Evolutionary conservation across 2,888 invertebrate species (phyloP).

Genomic region (Crepidodera aurea): DNA sequence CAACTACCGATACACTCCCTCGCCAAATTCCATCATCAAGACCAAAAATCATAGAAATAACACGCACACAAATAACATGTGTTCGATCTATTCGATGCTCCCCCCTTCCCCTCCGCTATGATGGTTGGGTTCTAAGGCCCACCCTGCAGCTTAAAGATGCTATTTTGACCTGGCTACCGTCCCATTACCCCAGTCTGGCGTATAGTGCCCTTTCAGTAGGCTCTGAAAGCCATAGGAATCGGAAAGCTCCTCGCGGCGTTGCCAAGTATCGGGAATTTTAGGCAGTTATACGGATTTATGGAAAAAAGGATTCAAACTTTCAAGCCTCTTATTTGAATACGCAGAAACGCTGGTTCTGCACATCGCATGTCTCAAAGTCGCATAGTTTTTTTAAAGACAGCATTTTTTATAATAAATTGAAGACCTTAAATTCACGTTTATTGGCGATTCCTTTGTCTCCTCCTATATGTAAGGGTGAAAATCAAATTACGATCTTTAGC

Average conservation of each 20-base stretch:
- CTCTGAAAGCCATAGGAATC: conserved; percentile 24
- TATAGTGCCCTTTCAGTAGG: conserved; percentile 39
- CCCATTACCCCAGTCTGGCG: conserved; percentile 42
- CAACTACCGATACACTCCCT: conserved; percentile 19
- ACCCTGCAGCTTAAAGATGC: conserved; percentile 46
- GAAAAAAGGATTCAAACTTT: too few species aligned
- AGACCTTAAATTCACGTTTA: too few species aligned
- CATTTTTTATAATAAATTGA: too few species aligned
- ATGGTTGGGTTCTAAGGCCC: conserved; percentile 20
- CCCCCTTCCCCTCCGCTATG: conserved; percentile 26
- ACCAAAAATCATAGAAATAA: conserved; percentile 18
- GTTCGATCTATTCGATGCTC: conserved; percentile 21
- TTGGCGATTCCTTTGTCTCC: too few species aligned
- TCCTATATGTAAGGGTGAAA: too few species aligned
- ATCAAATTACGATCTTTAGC: too few species aligned
- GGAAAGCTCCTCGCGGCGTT: conserved; percentile 6
- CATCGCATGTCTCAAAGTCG: too few species aligned
- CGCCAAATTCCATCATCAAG: conserved; percentile 14
- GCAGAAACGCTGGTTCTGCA: too few species aligned
- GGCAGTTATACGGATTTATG: too few species aligned
- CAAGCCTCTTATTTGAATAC: too few species aligned
- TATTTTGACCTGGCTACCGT: conserved; percentile 50
- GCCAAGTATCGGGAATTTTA: too few species aligned
- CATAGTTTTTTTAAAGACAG: too few species aligned
- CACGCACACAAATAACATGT: conserved; percentile 32